These are phyloP conservation scores for Agelas oroides DNA, from an alignment of 37 sponge, comb jelly and placozoan species.

Conservation along the genomic window DNA sequence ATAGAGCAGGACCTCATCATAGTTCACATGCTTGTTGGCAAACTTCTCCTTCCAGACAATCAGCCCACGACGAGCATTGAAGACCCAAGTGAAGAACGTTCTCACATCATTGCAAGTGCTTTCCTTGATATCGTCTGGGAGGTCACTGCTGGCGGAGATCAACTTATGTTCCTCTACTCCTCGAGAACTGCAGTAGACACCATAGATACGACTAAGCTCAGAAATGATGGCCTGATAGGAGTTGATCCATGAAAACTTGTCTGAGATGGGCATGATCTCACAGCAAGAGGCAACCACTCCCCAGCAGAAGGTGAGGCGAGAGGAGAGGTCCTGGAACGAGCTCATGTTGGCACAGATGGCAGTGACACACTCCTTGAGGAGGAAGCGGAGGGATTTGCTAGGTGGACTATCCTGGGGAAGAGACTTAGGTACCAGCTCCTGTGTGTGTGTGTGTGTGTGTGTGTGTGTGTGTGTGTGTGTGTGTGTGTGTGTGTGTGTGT, in stretches of 20 bases:
- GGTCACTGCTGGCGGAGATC: not conserved
- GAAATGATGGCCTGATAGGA: constrained; percentile 35
- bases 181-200: constrained; percentile 14
- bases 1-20: constrained; percentile 48
- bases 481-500: not conserved
- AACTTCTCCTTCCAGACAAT: constrained; percentile 47
- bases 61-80: constrained; percentile 39
- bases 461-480: too few relatives aligned
- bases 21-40: constrained; percentile 6
- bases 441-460: not conserved
- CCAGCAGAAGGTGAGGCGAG: constrained; percentile 51
- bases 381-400: constrained; percentile 14
- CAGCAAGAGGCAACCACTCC: constrained; percentile 56
- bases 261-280: constrained; percentile 34
- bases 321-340: constrained; percentile 32
- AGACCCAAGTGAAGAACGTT: constrained; percentile 51
- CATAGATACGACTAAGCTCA: constrained; percentile 50
- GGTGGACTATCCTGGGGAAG: constrained; percentile 22
- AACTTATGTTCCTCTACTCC: not conserved
- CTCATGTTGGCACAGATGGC: constrained; percentile 18
- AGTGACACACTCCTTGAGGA: constrained; percentile 40
- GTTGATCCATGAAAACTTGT: constrained; percentile 31
- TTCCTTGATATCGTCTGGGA: constrained; percentile 36
- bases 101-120: constrained; percentile 12
- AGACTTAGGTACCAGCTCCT: constrained; percentile 63